These are phyloP conservation scores for Acanthococcus lagerstroemiae DNA, from an alignment of 2,888 invertebrate species.

Conservation along the genomic window DNA sequence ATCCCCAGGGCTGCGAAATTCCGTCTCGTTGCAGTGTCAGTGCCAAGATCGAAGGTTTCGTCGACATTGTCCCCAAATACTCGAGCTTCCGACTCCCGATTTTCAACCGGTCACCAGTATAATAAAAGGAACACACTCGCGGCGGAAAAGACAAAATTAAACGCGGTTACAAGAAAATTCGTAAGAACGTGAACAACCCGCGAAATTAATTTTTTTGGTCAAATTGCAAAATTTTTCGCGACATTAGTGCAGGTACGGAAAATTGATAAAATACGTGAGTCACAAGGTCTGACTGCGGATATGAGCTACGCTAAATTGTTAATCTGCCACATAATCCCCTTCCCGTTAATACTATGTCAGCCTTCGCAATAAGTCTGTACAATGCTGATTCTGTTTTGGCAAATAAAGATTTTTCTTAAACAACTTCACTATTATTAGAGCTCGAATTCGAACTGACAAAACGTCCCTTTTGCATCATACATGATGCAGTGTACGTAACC, in stretches of 20 bases:
- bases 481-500: background rate
- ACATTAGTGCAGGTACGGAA: no score
- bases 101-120: no score
- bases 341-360: constrained; percentile 18
- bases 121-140: background rate
- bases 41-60: constrained; percentile 54
- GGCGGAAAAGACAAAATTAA: background rate
- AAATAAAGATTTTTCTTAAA: constrained; percentile 25
- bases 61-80: constrained; percentile 13
- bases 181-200: background rate
- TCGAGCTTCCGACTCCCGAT: no score
- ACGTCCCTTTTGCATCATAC: constrained; percentile 2
- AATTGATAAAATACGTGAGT: constrained; percentile 11
- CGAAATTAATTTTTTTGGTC: constrained; percentile 2
- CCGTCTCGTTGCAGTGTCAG: constrained; percentile 62
- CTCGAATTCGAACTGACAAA: constrained; percentile 13
- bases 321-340: constrained; percentile 9
- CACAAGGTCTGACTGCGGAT: constrained; percentile 18
- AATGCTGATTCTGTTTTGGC: constrained; percentile 26
- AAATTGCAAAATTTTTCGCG: no score
- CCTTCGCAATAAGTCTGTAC: constrained; percentile 26
- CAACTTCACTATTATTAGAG: constrained; percentile 28
- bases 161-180: background rate
- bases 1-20: constrained; percentile 69
- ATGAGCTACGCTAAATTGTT: constrained; percentile 24